These are phyloP conservation scores for Charaxes varanes DNA, from an alignment of 1,140 invertebrate species.

Conservation along the genomic window DNA sequence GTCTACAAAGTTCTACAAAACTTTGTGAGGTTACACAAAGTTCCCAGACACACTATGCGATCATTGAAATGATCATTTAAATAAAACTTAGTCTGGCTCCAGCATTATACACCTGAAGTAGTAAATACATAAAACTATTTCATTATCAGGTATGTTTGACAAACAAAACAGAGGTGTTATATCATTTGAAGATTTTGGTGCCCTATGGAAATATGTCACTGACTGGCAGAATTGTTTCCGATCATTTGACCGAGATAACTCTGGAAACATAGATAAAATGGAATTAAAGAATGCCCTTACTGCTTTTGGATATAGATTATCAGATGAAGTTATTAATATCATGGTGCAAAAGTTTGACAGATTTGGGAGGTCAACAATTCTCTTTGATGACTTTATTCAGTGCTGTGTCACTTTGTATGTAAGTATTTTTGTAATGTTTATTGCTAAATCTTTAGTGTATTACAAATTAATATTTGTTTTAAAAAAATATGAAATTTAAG, in stretches of 20 bases:
- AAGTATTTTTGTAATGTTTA: constrained; percentile 71
- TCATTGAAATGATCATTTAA: too few relatives aligned
- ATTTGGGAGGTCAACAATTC: constrained; percentile 90
- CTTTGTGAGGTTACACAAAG: too few relatives aligned
- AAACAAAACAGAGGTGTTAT: constrained; percentile 91
- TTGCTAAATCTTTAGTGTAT: too few relatives aligned
- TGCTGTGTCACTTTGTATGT: constrained; percentile 95
- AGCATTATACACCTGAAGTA: too few relatives aligned
- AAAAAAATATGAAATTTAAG: too few relatives aligned
- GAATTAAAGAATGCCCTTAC: constrained; percentile 94
- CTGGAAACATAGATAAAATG: constrained; percentile 94
- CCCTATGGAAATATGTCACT: constrained; percentile 98
- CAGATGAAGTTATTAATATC: constrained; percentile 87
- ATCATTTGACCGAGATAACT: constrained; percentile 95
- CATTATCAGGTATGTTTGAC: constrained; percentile 99
- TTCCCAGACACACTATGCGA: too few relatives aligned
- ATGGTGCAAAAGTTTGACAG: constrained; percentile 96
- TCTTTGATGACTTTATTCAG: constrained; percentile 99
- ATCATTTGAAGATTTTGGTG: constrained; percentile 95
- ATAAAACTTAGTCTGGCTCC: too few relatives aligned
- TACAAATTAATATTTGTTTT: constrained; percentile 54
- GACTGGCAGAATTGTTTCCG: constrained; percentile 98
- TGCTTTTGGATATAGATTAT: constrained; percentile 94
- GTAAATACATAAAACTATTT: too few relatives aligned
- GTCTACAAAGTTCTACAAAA: too few relatives aligned